These are phyloP conservation scores for Octonoba sinensis DNA, from an alignment of 2,888 invertebrate genomes.

Conservation along the genomic window DNA sequence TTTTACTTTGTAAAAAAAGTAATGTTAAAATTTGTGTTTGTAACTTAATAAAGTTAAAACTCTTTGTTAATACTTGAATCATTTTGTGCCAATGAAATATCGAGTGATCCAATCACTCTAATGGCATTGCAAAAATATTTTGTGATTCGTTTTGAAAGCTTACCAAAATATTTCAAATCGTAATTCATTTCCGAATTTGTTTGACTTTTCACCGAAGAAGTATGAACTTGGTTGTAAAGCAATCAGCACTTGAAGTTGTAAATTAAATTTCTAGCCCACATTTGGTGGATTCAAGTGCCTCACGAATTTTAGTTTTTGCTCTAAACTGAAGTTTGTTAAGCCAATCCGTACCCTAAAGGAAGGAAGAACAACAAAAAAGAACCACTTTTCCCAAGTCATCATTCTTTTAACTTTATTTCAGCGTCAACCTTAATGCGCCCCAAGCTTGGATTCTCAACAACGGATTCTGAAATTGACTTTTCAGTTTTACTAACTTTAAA, in stretches of 20 bases:
- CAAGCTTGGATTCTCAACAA: constrained; percentile 31
- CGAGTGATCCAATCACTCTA: background rate
- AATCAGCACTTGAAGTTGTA: constrained; percentile 9
- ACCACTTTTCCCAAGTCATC: constrained; percentile 29
- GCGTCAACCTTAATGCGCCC: constrained; percentile 30
- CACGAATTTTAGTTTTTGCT: constrained; percentile 3
- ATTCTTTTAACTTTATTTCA: constrained; percentile 51
- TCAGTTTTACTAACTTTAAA: constrained; percentile 17
- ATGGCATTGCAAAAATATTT: background rate
- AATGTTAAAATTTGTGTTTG: no score
- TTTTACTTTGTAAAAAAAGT: no score
- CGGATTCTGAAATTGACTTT: constrained; percentile 48
- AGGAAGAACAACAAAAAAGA: constrained; percentile 11
- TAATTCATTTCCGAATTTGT: background rate
- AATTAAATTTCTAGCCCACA: constrained; percentile 38
- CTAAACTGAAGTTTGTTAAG: constrained; percentile 29
- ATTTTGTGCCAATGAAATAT: no score
- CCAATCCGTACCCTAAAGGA: constrained; percentile 29
- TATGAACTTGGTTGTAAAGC: background rate
- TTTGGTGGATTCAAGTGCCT: constrained; percentile 24
- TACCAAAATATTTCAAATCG: background rate
- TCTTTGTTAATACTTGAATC: no score
- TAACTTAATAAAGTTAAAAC: no score
- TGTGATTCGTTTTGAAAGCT: background rate
- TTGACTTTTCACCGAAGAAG: background rate